These are phyloP conservation scores for Numenius arquata DNA, from an alignment of 2,113 vertebrate species.

Conservation along the genomic window DNA sequence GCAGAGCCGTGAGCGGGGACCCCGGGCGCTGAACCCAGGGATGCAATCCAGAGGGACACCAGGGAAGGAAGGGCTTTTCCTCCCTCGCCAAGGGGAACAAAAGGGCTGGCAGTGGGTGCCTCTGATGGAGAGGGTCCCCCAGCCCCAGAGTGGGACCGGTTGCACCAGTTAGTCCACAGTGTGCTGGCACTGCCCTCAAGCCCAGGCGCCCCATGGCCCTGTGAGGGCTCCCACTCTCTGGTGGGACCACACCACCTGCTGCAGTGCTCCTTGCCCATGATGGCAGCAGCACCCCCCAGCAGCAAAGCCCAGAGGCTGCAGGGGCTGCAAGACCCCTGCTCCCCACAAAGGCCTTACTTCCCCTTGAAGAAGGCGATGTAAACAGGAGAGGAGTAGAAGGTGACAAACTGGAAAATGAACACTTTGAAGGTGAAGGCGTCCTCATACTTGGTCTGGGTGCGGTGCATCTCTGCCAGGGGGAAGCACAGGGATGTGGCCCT, in stretches of 20 bases:
- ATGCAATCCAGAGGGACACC: accelerated
- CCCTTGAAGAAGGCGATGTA: slow-evolving; percentile 72
- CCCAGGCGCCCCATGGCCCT: not conserved
- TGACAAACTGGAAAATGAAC: slow-evolving; percentile 67
- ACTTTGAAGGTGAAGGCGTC: slow-evolving; percentile 61
- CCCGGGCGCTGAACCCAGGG: no score
- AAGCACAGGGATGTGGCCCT: not conserved
- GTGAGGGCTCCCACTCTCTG: not conserved
- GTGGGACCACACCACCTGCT: not conserved
- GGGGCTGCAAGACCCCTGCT: not conserved
- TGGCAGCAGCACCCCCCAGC: not conserved
- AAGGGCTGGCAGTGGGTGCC: not conserved
- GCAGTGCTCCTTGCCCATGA: not conserved
- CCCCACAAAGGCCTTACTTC: slow-evolving; percentile 7
- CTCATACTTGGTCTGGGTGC: slow-evolving; percentile 59
- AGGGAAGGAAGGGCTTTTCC: not conserved
- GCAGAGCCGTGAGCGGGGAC: not conserved
- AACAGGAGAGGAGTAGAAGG: slow-evolving; percentile 63
- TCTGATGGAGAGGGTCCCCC: not conserved
- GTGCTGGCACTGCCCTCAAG: not conserved
- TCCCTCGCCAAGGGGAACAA: not conserved
- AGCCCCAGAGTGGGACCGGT: not conserved
- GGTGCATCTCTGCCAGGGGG: slow-evolving; percentile 57
- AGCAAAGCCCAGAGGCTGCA: not conserved
- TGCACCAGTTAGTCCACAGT: not conserved